Conservation (phyloP, 2,888 invertebrate genomes). For the Pandemis corylana region DNA sequence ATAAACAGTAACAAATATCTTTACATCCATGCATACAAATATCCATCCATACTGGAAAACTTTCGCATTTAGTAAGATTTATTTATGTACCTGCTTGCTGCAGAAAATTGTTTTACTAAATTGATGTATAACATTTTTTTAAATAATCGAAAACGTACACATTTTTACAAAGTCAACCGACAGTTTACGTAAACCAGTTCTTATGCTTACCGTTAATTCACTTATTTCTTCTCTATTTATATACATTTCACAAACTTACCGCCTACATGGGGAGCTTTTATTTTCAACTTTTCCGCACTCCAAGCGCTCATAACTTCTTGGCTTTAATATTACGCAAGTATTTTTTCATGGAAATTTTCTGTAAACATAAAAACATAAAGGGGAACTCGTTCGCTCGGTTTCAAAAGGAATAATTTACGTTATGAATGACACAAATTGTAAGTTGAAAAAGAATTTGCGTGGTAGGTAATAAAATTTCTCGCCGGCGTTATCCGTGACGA, state of each 20-base stretch:
- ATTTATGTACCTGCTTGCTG: neutral
- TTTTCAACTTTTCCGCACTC: constrained; percentile 15
- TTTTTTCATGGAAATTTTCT: constrained; percentile 31
- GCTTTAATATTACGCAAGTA: constrained; percentile 23
- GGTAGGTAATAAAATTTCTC: constrained; percentile 59
- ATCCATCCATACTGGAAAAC: too few species aligned
- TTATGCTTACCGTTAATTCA: neutral
- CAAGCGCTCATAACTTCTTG: constrained; percentile 12
- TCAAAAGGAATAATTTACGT: constrained; percentile 54
- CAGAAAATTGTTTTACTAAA: neutral
- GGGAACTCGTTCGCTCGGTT: constrained; percentile 41
- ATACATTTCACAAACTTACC: neutral
- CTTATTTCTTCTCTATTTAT: neutral
- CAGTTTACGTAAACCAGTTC: too few species aligned
- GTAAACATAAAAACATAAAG: constrained; percentile 37
- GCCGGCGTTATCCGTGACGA: constrained; percentile 53
- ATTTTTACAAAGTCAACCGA: too few species aligned
- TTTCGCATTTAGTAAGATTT: neutral
- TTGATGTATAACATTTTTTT: neutral
- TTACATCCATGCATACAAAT: too few species aligned
- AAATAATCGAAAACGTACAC: too few species aligned
- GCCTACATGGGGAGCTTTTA: constrained; percentile 5
- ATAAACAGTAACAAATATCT: too few species aligned
- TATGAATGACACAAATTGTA: constrained; percentile 56
- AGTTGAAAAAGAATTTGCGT: constrained; percentile 47